Conservation (phyloP, 1,140 invertebrate genomes). For the Nautilus pompilius region DNA sequence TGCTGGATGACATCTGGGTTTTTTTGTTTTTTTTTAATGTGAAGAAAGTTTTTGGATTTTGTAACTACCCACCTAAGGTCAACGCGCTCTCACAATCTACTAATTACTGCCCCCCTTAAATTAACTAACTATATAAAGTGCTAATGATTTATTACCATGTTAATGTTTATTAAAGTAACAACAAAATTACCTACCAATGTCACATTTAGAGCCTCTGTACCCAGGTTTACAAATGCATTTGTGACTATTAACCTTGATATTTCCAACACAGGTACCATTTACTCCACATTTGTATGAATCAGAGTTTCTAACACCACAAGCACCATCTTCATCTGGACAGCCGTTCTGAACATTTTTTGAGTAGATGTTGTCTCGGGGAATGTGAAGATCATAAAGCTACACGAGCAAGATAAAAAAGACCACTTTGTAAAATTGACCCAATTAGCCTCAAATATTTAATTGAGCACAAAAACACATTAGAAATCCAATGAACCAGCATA, state of each 20-base stretch:
- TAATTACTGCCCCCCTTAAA: too few relatives aligned
- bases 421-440: neutral
- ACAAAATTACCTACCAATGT: slow-evolving; percentile 55
- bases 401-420: slow-evolving; percentile 25
- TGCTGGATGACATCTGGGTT: too few relatives aligned
- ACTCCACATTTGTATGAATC: slow-evolving; percentile 31
- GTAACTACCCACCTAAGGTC: too few relatives aligned
- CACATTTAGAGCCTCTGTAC: slow-evolving; percentile 77
- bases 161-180: too few relatives aligned
- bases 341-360: slow-evolving; percentile 61
- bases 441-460: slow-evolving; percentile 1
- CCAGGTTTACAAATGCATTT: slow-evolving; percentile 80
- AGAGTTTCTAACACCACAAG: slow-evolving; percentile 25
- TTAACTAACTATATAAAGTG: too few relatives aligned
- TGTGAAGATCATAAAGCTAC: slow-evolving; percentile 76
- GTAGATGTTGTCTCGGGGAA: slow-evolving; percentile 72
- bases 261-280: slow-evolving; percentile 77
- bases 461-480: too few relatives aligned
- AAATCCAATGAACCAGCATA: too few relatives aligned
- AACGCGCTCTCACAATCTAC: too few relatives aligned
- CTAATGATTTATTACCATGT: too few relatives aligned
- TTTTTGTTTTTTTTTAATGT: too few relatives aligned
- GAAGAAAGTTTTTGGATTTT: too few relatives aligned
- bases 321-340: slow-evolving; percentile 84
- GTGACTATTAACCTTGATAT: slow-evolving; percentile 69